Evolutionary conservation across 2,888 invertebrate species (phyloP).

Genomic region (Crossocerus cetratus): DNA sequence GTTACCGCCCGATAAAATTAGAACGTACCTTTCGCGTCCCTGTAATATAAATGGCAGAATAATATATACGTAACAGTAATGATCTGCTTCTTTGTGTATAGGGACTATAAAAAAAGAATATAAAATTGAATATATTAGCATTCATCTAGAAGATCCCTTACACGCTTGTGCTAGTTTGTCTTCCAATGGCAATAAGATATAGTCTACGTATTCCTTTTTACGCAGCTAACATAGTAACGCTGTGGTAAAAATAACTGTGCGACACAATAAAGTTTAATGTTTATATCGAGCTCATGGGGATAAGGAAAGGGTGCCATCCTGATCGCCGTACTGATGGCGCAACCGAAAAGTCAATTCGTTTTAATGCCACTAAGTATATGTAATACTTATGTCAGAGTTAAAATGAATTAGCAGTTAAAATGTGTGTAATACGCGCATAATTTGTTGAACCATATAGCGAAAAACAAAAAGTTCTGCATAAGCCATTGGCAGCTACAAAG

Average conservation of each 20-base stretch:
- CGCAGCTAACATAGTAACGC: too few relatives aligned
- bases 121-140: conserved; percentile 64
- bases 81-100: conserved; percentile 63
- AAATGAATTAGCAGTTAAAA: too few relatives aligned
- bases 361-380: conserved; percentile 18
- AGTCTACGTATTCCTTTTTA: too few relatives aligned
- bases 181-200: neutral
- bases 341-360: conserved; percentile 18
- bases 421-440: too few relatives aligned
- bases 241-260: neutral
- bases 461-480: too few relatives aligned
- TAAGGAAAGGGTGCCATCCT: conserved; percentile 14
- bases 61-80: conserved; percentile 53
- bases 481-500: too few relatives aligned
- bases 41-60: too few relatives aligned
- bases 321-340: conserved; percentile 15
- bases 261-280: neutral
- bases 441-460: too few relatives aligned
- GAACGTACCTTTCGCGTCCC: too few relatives aligned
- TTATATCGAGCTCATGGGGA: conserved; percentile 36
- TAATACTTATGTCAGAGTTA: too few relatives aligned
- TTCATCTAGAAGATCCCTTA: conserved; percentile 54
- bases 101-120: conserved; percentile 68
- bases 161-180: conserved; percentile 33
- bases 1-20: too few relatives aligned